These are phyloP conservation scores for Amphibalanus amphitrite DNA, from an alignment of 1,140 invertebrate species.

Conservation along the genomic window DNA sequence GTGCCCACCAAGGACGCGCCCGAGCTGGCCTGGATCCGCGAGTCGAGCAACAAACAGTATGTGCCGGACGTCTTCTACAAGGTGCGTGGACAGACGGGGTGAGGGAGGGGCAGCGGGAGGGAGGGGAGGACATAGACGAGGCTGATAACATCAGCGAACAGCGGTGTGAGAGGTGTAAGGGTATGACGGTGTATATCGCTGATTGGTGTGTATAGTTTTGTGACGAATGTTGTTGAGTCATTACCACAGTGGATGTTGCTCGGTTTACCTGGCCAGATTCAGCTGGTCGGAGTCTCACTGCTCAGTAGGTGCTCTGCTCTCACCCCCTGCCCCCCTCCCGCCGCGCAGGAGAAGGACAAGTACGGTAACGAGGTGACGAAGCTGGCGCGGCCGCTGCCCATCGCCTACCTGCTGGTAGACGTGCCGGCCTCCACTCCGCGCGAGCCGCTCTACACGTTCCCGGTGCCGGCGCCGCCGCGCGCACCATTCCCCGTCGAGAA, in stretches of 20 bases:
- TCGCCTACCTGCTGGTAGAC: constrained; percentile 93
- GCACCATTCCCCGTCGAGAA: constrained; percentile 69
- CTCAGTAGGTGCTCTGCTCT: too few relatives aligned
- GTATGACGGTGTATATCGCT: too few relatives aligned
- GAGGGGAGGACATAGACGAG: too few relatives aligned
- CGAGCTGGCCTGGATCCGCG: constrained; percentile 87
- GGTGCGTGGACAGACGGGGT: too few relatives aligned
- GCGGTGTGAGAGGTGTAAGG: too few relatives aligned
- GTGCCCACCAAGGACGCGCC: constrained; percentile 93
- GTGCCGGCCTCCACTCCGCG: constrained; percentile 89
- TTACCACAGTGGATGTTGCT: too few relatives aligned
- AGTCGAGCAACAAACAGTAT: constrained; percentile 84
- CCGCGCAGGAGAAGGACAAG: constrained; percentile 71
- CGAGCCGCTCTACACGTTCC: constrained; percentile 60
- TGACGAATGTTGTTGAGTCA: too few relatives aligned
- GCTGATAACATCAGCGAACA: too few relatives aligned
- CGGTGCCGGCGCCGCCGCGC: constrained; percentile 36
- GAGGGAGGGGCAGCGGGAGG: too few relatives aligned
- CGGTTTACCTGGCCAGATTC: too few relatives aligned
- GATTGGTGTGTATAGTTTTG: too few relatives aligned
- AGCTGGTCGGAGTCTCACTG: too few relatives aligned
- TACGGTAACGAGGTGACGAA: constrained; percentile 94
- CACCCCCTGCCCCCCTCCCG: not conserved
- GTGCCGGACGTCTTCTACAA: constrained; percentile 99
- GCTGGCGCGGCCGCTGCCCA: constrained; percentile 81